Evolutionary conservation across 2,888 invertebrate genomes (phyloP), one percentile per base, ranked within the genome.

Genomic region (Sepioteuthis lessoniana): DNA sequence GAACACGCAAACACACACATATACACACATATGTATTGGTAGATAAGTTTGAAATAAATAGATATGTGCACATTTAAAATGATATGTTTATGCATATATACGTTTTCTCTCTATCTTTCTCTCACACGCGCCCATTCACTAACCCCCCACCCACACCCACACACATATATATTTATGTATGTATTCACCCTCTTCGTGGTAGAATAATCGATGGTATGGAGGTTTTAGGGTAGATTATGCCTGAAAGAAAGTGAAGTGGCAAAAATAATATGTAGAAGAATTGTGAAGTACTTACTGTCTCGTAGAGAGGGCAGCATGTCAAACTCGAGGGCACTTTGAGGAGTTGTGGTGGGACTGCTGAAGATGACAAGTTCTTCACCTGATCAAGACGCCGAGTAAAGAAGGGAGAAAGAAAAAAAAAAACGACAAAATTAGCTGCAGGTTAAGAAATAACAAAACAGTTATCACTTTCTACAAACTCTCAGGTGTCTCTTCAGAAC

Each of bases 311-410:
- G 76, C 76, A 76, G 35, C 76, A 76, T 76, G 76, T 76, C 76
- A 76, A n/a, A 76, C n/a, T 76, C 76, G 76, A 76, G 76, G 76
- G 76, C 76, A 76, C 19, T 35, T 76, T 76, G 76, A 76, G 76
- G 76, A 76, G 76, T 76, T 76, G 76, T 76, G 76, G 76, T 76
- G 35, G n/a, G n/a, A 76, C 76, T 76, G 76, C 76, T 76, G 76
- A 76, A 76, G 76, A 76, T 76, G 76, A 76, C 76, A 76, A 76
- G 76, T 76, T 76, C 76, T 76, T 76, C 76, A 76, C 76, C 76
- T 76, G 76, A 76, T 76, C n/a, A n/a, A 10, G 76, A 31, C 10
- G 76, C 8, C 31, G 16, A 19, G n/a, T 10, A 35, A 4, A n/a
- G n/a, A 35, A 2, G 35, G n/a, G 35, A 76, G 7, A n/a, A 35